Evolutionary conservation across 2,113 vertebrate genomes (phyloP).

Genomic region (Odocoileus hemionus): DNA sequence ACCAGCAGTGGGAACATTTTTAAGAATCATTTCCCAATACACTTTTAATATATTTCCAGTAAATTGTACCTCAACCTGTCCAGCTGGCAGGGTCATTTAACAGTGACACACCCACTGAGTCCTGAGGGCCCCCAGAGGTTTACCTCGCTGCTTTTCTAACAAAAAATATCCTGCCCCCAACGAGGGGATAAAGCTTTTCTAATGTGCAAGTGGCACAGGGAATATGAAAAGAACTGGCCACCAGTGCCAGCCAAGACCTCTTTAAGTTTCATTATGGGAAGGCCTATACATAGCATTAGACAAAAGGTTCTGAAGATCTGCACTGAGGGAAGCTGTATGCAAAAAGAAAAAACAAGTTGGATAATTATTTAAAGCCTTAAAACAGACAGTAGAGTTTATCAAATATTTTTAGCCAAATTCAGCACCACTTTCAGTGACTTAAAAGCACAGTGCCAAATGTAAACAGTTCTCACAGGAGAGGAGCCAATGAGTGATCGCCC

Average conservation of each 20-base stretch:
- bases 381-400: conserved; percentile 74
- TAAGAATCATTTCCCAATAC: conserved; percentile 85
- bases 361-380: conserved; percentile 77
- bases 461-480: conserved; percentile 62
- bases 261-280: conserved; percentile 85
- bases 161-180: conserved; percentile 55
- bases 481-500: conserved; percentile 26
- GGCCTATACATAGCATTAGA: conserved; percentile 73
- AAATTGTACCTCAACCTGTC: conserved; percentile 81
- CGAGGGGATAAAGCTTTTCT: conserved; percentile 85
- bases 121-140: conserved; percentile 76
- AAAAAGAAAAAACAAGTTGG: conserved; percentile 44
- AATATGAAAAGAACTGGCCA: conserved; percentile 85
- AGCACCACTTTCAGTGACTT: conserved; percentile 44
- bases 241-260: conserved; percentile 72
- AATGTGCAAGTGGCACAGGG: conserved; percentile 83
- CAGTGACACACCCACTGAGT: conserved; percentile 78
- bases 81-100: conserved; percentile 80
- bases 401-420: conserved; percentile 67
- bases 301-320: conserved; percentile 76
- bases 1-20: conserved; percentile 77
- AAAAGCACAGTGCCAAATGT: conserved; percentile 45
- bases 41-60: conserved; percentile 80
- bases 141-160: conserved; percentile 77
- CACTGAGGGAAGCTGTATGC: conserved; percentile 59